Base-by-base conservation (phyloP, 2,113 vertebrate genomes). In the Apistogramma diplotaenia region DNA sequence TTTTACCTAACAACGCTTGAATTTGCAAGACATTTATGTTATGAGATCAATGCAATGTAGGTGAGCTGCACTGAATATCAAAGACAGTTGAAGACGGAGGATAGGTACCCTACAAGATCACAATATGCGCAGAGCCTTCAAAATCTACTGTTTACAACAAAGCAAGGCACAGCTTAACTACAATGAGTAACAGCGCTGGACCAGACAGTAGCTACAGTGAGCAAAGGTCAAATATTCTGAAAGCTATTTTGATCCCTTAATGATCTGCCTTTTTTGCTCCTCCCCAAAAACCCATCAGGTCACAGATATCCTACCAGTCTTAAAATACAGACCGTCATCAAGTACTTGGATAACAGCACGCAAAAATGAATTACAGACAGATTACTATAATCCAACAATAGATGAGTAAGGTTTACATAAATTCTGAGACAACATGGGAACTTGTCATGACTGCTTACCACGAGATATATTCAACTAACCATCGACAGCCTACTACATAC, bases 131-230 rank as follows among this genome's bases (percentile, higher is more conserved):
- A 73, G 33, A 86, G 56, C 53, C 80, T 83, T 72, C 18, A 59
- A 54, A 75, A 73, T 40, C 57, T 74, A 83, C 61, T 72, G 60
- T 46, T 76, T 65, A 83, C 74, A 40, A 70, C 72, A 70, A 86
- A 85, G 58, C 72, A 85, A 91, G 89, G 87, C 90, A 89, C 89
- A 85, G 27, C 33, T 58, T 54, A 25, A 84, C 73, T 51, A 85
- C 84, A 78, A 72, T 15, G 53, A 21, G 3, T 12, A 70, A 90
- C 84, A 59, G 76, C 82, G 85, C 85, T 76, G 51, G 33, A 77
- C 70, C 65, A 62, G 76, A 86, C 37, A 0, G 85, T 1, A 81
- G 85, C 85, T 67, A 85, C 80, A 56, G 60, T 12, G 13, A 80
- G 29, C 62, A 43, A 33, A 84, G 73, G 57, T 72, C 79, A 80